Evolutionary conservation across 1,140 invertebrate genomes (phyloP).

Genomic region (Maniola jurtina): DNA sequence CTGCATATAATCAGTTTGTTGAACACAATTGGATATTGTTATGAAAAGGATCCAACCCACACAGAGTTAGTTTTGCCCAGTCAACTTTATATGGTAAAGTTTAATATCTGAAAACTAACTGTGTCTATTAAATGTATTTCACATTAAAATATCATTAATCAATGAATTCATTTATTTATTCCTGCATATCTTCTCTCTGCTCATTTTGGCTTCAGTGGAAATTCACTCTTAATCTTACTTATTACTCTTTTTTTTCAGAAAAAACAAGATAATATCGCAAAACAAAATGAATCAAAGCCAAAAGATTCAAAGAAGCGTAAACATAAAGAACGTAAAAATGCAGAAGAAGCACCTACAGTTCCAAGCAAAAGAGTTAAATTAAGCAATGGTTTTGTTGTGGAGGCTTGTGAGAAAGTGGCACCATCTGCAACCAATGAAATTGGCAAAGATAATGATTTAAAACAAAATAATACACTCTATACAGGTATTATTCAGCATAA

Average conservation of each 20-base stretch:
- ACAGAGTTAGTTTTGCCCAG: too few relatives aligned
- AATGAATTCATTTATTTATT: too few relatives aligned
- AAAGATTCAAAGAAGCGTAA: slow-evolving; percentile 28
- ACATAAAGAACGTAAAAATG: slow-evolving; percentile 12
- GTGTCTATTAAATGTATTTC: too few relatives aligned
- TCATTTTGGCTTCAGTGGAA: not conserved
- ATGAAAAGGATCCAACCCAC: too few relatives aligned
- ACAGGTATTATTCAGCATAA: not conserved
- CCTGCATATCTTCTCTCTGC: too few relatives aligned
- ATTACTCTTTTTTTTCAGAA: not conserved
- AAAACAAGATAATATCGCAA: slow-evolving; percentile 34
- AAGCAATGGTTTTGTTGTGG: slow-evolving; percentile 58
- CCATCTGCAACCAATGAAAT: slow-evolving; percentile 53
- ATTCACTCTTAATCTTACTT: not conserved
- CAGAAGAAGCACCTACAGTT: slow-evolving; percentile 26
- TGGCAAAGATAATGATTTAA: slow-evolving; percentile 30
- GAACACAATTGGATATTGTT: too few relatives aligned
- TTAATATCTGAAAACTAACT: too few relatives aligned
- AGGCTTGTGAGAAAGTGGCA: slow-evolving; percentile 45
- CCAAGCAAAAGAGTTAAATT: slow-evolving; percentile 58
- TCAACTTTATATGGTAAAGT: too few relatives aligned
- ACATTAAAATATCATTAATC: too few relatives aligned
- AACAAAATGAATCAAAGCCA: slow-evolving; percentile 28
- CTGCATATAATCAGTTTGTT: too few relatives aligned
- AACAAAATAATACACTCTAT: not conserved